Conservation (phyloP, 2,888 invertebrate species). For the Caenorhabditis virilis region DNA sequence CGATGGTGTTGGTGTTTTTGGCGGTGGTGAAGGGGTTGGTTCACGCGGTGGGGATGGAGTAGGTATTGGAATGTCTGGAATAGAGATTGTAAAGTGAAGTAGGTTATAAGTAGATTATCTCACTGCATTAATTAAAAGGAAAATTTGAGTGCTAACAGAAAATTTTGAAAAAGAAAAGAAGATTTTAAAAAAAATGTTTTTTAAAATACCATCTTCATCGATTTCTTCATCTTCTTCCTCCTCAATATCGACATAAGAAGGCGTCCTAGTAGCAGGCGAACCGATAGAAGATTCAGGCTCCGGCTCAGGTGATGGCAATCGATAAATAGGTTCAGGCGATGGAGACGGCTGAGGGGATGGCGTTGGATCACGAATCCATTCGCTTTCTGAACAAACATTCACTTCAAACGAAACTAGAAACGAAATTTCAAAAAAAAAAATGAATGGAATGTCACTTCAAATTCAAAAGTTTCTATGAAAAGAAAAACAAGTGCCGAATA, state of each 20-base stretch:
- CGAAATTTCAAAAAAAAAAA: too few species aligned
- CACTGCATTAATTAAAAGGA: neutral
- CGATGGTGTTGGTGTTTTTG: constrained; percentile 22
- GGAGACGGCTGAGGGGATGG: constrained; percentile 55
- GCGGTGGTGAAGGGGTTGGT: constrained; percentile 40
- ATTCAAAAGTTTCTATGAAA: too few species aligned
- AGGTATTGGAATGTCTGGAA: constrained; percentile 21
- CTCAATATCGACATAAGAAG: constrained; percentile 7
- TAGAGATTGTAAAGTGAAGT: constrained; percentile 2
- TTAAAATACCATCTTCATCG: too few species aligned
- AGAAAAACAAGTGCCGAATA: too few species aligned
- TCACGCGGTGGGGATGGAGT: constrained; percentile 28
- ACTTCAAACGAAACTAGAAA: constrained; percentile 12
- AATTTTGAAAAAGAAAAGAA: neutral
- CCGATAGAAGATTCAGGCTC: constrained; percentile 17
- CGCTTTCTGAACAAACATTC: constrained; percentile 37
- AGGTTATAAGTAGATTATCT: too few species aligned
- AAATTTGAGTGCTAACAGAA: neutral
- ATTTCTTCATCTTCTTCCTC: constrained; percentile 30
- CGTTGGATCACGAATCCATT: constrained; percentile 59
- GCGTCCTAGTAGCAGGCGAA: constrained; percentile 18
- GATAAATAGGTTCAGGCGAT: constrained; percentile 32
- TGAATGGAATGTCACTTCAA: too few species aligned
- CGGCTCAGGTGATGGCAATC: constrained; percentile 23
- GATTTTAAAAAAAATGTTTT: too few species aligned